phyloP scores from a whole-genome alignment of 2,888 invertebrate genomes.

The Scrobipalpa atriplicella region DNA sequence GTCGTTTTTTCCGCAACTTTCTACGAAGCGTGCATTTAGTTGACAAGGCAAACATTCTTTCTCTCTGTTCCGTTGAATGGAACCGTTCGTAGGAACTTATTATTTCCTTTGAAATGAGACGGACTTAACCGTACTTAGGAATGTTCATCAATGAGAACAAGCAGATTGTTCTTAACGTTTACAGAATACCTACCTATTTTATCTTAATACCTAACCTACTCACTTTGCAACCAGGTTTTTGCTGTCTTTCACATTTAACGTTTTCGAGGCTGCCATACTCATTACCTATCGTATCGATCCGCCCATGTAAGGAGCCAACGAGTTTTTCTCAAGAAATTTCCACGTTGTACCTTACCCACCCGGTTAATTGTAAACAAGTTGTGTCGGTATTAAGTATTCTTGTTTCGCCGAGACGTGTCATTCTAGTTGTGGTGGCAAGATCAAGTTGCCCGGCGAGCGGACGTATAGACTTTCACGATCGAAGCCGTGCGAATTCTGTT shows the following conservation, averaged over 20 bases:
- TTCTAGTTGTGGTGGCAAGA: slow-evolving; percentile 42
- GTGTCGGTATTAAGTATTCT: slow-evolving; percentile 33
- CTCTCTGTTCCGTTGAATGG: slow-evolving; percentile 21
- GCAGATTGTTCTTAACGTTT: background rate
- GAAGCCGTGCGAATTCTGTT: slow-evolving; percentile 46
- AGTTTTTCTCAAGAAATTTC: slow-evolving; percentile 29
- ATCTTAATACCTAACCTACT: background rate
- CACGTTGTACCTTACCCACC: slow-evolving; percentile 32
- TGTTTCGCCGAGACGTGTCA: slow-evolving; percentile 43
- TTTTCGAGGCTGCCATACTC: slow-evolving; percentile 24
- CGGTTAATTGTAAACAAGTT: slow-evolving; percentile 35
- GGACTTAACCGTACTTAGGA: background rate
- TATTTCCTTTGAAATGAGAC: slow-evolving; percentile 4
- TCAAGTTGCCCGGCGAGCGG: slow-evolving; percentile 46
- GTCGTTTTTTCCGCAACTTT: slow-evolving; percentile 47
- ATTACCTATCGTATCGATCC: slow-evolving; percentile 18
- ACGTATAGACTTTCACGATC: slow-evolving; percentile 54
- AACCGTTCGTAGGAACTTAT: slow-evolving; percentile 1
- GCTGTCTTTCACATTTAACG: slow-evolving; percentile 13
- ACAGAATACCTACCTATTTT: background rate
- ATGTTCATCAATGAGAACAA: background rate
- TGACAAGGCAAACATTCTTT: slow-evolving; percentile 24
- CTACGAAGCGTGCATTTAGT: slow-evolving; percentile 37
- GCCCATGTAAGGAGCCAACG: slow-evolving; percentile 23
- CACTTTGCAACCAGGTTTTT: background rate